phyloP scores from a whole-genome alignment of 92 coral and sea anemone species.

The Heliopora coerulea region DNA sequence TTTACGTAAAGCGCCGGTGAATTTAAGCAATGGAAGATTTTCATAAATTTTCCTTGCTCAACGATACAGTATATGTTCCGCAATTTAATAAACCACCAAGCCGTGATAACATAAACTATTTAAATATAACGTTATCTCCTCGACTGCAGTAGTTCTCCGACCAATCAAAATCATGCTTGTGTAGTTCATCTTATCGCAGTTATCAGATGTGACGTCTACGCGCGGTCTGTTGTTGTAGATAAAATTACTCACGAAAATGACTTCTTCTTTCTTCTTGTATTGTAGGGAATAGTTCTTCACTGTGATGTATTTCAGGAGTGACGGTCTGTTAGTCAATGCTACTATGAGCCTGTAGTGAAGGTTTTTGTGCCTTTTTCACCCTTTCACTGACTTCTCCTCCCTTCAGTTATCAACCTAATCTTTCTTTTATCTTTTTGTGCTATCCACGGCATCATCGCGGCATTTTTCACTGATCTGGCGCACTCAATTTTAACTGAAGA shows the following conservation, averaged over 20 bases:
- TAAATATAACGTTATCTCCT: constrained; percentile 23
- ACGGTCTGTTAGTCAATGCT: too few relatives aligned
- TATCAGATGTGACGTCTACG: constrained; percentile 35
- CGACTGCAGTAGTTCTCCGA: constrained; percentile 14
- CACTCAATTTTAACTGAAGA: neutral
- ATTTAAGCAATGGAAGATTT: neutral
- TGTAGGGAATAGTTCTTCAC: neutral
- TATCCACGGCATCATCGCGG: constrained; percentile 13
- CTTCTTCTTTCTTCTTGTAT: neutral
- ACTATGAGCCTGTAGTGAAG: neutral
- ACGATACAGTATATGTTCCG: neutral
- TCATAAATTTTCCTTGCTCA: neutral
- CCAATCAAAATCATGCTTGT: constrained; percentile 6
- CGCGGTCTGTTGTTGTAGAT: constrained; percentile 20
- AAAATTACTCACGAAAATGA: constrained; percentile 5
- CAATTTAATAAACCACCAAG: constrained; percentile 28
- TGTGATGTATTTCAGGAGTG: too few relatives aligned
- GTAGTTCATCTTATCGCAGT: neutral
- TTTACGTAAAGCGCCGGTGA: too few relatives aligned
- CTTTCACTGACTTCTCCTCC: neutral
- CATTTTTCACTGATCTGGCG: neutral
- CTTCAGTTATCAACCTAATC: neutral
- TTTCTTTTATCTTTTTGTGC: constrained; percentile 29
- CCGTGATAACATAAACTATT: neutral
- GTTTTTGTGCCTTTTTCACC: neutral